Conservation (phyloP, 1,140 invertebrate genomes). For the Drosophila tani region DNA sequence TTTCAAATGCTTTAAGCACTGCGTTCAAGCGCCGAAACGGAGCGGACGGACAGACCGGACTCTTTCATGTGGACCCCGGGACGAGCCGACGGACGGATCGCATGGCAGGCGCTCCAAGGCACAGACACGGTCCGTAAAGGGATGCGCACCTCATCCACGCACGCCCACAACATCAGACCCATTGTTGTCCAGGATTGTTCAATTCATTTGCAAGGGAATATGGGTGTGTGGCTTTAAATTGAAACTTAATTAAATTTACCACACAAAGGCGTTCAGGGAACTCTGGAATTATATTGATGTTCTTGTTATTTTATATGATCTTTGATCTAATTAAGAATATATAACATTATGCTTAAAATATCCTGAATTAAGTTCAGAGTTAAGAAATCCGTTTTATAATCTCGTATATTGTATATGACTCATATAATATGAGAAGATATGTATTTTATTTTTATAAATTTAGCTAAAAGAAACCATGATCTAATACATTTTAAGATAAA, state of each 20-base stretch:
- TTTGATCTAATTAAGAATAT: not conserved
- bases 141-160: slow-evolving; percentile 26
- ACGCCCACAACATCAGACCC: not conserved
- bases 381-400: too few species aligned
- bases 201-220: slow-evolving; percentile 30
- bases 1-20: slow-evolving; percentile 69
- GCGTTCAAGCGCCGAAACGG: slow-evolving; percentile 34
- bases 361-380: too few species aligned
- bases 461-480: too few species aligned
- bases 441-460: too few species aligned
- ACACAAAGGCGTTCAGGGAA: slow-evolving; percentile 7
- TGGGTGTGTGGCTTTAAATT: slow-evolving; percentile 38
- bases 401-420: too few species aligned
- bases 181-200: slow-evolving; percentile 32
- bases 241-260: slow-evolving; percentile 40
- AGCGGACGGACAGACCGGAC: slow-evolving; percentile 9
- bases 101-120: slow-evolving; percentile 53
- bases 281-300: not conserved
- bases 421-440: too few species aligned
- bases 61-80: slow-evolving; percentile 66
- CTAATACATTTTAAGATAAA: too few species aligned
- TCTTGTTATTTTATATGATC: too few species aligned
- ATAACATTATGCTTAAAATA: not conserved
- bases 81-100: slow-evolving; percentile 11
- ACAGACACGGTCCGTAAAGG: slow-evolving; percentile 61